These are phyloP conservation scores for Ophiothrix spiculata DNA, from an alignment of 35 echinoderm and acorn worm genomes.

Conservation along the genomic window DNA sequence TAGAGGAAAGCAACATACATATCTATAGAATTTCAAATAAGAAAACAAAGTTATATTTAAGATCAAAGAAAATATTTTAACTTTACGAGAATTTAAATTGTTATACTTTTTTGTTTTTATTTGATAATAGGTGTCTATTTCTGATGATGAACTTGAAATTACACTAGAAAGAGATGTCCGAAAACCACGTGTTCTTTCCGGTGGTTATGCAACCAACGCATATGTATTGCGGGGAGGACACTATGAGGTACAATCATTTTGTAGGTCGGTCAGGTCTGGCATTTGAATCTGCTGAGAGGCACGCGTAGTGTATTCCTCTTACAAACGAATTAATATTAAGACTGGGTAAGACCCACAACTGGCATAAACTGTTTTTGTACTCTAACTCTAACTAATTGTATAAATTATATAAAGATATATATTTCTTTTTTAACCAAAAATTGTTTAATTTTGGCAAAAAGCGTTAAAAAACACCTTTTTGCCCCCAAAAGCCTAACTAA, in stretches of 20 bases:
- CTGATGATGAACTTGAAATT: constrained; percentile 1
- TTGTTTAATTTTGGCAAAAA: too few species aligned
- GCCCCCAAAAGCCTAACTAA: too few species aligned
- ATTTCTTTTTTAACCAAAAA: too few species aligned
- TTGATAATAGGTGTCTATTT: background rate
- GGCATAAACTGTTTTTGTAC: too few species aligned
- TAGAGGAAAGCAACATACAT: background rate
- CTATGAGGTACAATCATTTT: background rate
- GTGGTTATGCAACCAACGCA: constrained; percentile 32
- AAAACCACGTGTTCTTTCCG: constrained; percentile 20
- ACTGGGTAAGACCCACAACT: too few species aligned
- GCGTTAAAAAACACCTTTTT: too few species aligned
- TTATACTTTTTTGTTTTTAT: background rate
- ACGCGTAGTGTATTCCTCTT: too few species aligned
- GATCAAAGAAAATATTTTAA: background rate
- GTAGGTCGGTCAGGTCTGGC: background rate
- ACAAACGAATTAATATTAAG: too few species aligned
- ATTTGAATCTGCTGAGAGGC: too few species aligned
- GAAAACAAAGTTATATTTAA: background rate
- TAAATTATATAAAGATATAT: too few species aligned
- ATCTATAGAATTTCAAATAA: background rate
- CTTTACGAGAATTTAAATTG: background rate
- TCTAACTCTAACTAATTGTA: too few species aligned
- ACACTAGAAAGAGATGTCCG: constrained; percentile 18
- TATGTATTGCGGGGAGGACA: background rate